Percentiles rank a stretch among this genome's conserved stretches.
These are phyloP conservation scores for Hydra vulgaris DNA, from an alignment of 30 jellyfish, hydroid and myxozoan species.

Conservation along the genomic window DNA sequence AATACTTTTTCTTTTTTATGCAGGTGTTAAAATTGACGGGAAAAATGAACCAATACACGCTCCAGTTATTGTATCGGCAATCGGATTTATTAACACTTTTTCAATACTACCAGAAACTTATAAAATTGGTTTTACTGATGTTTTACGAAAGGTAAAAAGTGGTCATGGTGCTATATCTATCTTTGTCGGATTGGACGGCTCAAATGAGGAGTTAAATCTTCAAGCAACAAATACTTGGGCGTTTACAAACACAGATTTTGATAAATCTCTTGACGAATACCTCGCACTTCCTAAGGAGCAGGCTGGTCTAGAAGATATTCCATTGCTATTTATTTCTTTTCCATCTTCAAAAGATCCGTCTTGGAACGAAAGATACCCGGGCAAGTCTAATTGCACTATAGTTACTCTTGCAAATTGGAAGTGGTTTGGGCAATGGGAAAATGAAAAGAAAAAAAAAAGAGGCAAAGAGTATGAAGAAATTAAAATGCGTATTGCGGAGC, in stretches of 20 bases:
- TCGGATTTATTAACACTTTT: constrained; percentile 78
- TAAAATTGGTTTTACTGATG: too few species aligned
- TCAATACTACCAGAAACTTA: constrained; percentile 34
- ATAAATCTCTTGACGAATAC: constrained; percentile 33
- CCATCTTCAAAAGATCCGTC: constrained; percentile 97
- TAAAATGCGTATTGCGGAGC: constrained; percentile 61
- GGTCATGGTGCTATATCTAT: constrained; percentile 77
- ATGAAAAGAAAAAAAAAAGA: constrained; percentile 61
- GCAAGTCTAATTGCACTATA: constrained; percentile 81
- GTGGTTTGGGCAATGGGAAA: constrained; percentile 83
- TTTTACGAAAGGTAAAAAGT: constrained; percentile 36
- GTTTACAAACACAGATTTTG: constrained; percentile 44
- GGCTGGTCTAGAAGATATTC: constrained; percentile 70
- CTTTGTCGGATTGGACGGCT: constrained; percentile 70
- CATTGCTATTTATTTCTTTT: constrained; percentile 75
- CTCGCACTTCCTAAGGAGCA: constrained; percentile 36
- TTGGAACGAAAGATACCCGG: constrained; percentile 83
- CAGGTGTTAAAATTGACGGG: too few species aligned
- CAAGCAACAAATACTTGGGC: constrained; percentile 75
- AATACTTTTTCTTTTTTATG: too few species aligned
- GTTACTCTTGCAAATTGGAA: constrained; percentile 74
- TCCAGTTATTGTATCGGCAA: constrained; percentile 69
- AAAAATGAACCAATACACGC: constrained; percentile 70
- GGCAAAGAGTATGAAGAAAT: constrained; percentile 70
- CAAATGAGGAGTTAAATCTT: constrained; percentile 69